Conservation (phyloP, 2,888 invertebrate genomes). For the Cylloceria caligata region DNA sequence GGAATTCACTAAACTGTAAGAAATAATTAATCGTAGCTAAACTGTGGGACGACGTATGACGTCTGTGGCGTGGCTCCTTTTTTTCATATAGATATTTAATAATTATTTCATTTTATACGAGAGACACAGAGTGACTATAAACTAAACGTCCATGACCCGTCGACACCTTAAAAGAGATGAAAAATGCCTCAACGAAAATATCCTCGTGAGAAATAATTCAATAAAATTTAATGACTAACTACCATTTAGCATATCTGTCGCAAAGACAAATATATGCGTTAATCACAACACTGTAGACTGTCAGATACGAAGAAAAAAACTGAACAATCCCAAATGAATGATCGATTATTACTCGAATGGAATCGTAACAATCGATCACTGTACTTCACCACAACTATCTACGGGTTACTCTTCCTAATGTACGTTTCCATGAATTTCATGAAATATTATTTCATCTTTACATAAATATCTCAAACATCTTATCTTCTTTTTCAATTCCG, state of each 20-base stretch:
- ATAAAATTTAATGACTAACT: background rate
- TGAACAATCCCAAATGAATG: background rate
- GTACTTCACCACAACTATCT: background rate
- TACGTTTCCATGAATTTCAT: background rate
- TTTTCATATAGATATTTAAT: background rate
- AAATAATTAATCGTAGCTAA: background rate
- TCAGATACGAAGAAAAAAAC: background rate
- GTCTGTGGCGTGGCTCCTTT: background rate
- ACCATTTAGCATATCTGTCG: background rate
- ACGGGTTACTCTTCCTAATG: no score
- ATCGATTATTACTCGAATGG: background rate
- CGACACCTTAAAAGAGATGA: background rate
- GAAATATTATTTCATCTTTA: no score
- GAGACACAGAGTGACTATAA: background rate
- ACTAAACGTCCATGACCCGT: background rate
- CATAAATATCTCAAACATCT: background rate
- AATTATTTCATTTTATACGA: background rate
- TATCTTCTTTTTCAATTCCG: background rate
- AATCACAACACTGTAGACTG: background rate
- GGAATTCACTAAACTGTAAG: background rate
- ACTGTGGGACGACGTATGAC: background rate
- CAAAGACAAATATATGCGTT: background rate
- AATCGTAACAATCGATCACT: background rate
- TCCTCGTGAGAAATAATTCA: no score
- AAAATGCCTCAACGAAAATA: background rate